Evolutionary conservation across 2,797 vertebrate genomes (phyloP).

Genomic region (Euphonia xanthogaster): DNA sequence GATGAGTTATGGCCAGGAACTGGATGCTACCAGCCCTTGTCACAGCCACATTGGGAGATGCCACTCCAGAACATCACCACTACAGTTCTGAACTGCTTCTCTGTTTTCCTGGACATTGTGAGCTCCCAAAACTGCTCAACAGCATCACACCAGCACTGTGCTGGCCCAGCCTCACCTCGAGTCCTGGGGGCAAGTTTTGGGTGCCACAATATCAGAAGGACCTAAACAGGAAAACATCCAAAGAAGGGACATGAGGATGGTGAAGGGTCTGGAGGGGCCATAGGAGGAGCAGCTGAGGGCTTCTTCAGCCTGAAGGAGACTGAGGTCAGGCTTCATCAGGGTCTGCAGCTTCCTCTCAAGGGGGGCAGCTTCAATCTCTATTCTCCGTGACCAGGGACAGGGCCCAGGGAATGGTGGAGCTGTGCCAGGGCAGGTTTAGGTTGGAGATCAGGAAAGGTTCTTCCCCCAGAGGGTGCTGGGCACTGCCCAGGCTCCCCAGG

Average conservation of each 20-base stretch:
- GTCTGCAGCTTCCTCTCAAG: background rate
- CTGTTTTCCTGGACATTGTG: background rate
- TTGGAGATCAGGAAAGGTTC: fast-evolving
- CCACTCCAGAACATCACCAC: background rate
- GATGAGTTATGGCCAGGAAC: background rate
- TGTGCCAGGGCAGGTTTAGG: fast-evolving
- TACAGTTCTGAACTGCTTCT: background rate
- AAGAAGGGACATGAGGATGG: background rate
- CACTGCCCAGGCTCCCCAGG: background rate
- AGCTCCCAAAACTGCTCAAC: background rate
- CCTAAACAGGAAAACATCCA: background rate
- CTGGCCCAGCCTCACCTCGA: background rate
- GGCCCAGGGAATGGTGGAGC: fast-evolving
- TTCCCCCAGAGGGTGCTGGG: background rate
- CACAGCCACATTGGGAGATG: background rate
- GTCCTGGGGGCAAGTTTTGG: background rate
- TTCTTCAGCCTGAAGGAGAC: background rate
- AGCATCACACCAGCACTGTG: background rate
- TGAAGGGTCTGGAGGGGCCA: background rate
- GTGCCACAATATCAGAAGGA: background rate
- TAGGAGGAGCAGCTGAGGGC: background rate
- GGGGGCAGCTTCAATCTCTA: background rate
- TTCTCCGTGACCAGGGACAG: background rate
- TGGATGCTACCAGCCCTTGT: fast-evolving
- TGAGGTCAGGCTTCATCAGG: background rate